phyloP scores from a whole-genome alignment of 2,888 invertebrate species.

The Nephrotoma flavescens region DNA sequence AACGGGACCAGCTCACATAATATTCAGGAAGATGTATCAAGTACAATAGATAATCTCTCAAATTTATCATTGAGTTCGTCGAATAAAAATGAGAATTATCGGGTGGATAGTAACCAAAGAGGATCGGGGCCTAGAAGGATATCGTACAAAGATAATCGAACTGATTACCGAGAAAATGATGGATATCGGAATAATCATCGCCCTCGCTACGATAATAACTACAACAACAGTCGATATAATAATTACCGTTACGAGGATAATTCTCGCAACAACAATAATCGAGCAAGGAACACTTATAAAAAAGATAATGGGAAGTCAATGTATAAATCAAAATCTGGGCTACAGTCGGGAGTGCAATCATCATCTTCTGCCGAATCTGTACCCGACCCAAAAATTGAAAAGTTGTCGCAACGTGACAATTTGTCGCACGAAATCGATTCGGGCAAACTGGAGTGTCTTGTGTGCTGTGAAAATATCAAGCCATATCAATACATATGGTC shows the following conservation, averaged over 20 bases:
- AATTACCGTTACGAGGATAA: background rate
- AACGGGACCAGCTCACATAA: slow-evolving; percentile 13
- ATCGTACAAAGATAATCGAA: slow-evolving; percentile 16
- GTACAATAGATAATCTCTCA: slow-evolving; percentile 25
- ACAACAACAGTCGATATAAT: background rate
- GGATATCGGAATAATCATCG: background rate
- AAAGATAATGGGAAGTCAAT: background rate
- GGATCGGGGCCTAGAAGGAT: slow-evolving; percentile 22
- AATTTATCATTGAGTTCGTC: background rate
- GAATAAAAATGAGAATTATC: slow-evolving; percentile 4
- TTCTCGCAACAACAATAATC: background rate
- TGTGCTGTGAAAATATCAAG: slow-evolving; percentile 80
- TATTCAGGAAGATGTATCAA: slow-evolving; percentile 27
- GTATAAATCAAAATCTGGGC: background rate
- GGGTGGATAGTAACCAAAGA: slow-evolving; percentile 18
- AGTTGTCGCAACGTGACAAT: slow-evolving; percentile 63
- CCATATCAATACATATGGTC: slow-evolving; percentile 77
- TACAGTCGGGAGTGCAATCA: background rate
- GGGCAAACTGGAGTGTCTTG: slow-evolving; percentile 79
- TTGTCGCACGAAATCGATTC: slow-evolving; percentile 70
- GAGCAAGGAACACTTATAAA: background rate
- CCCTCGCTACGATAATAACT: slow-evolving; percentile 1
- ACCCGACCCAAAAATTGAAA: slow-evolving; percentile 10
- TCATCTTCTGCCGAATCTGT: background rate
- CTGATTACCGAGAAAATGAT: background rate